Evolutionary conservation across 2,888 invertebrate genomes (phyloP).

Genomic region (Drosophila ezoana): DNA sequence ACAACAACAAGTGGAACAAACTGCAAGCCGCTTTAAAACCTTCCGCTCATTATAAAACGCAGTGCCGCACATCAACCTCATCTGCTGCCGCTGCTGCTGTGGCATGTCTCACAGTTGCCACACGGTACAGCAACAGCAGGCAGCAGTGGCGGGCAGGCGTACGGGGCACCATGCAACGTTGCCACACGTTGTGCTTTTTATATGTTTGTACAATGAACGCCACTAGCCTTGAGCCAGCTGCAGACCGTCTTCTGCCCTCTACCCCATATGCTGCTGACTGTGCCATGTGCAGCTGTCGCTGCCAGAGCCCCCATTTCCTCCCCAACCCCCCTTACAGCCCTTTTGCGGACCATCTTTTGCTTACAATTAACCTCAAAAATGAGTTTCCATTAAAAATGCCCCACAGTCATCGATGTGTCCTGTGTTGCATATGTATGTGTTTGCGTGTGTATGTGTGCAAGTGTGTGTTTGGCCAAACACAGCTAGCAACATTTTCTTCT

Average conservation of each 20-base stretch:
- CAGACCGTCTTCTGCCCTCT: background rate
- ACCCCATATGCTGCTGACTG: background rate
- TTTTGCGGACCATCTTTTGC: slow-evolving; percentile 59
- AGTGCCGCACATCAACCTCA: slow-evolving; percentile 61
- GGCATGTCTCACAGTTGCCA: slow-evolving; percentile 42
- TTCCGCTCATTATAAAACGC: slow-evolving; percentile 74
- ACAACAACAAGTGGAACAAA: slow-evolving; percentile 25
- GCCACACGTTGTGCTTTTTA: slow-evolving; percentile 72
- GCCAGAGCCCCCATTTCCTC: background rate
- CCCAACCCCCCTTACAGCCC: slow-evolving; percentile 2
- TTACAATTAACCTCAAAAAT: slow-evolving; percentile 78
- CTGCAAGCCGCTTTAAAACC: slow-evolving; percentile 58
- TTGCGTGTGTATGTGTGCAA: slow-evolving; percentile 10
- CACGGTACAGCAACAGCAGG: slow-evolving; percentile 27
- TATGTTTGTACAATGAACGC: slow-evolving; percentile 68
- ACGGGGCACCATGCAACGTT: slow-evolving; percentile 31
- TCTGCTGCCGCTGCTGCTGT: slow-evolving; percentile 44
- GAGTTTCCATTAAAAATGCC: slow-evolving; percentile 79
- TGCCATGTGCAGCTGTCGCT: slow-evolving; percentile 16
- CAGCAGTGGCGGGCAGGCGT: slow-evolving; percentile 24
- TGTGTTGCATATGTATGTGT: slow-evolving; percentile 2
- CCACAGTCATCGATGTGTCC: slow-evolving; percentile 71
- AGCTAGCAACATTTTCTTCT: slow-evolving; percentile 34
- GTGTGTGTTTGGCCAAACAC: slow-evolving; percentile 15
- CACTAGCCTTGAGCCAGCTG: slow-evolving; percentile 63